phyloP scores from a whole-genome alignment of 2,888 invertebrate species.

The Scaptomyza flava region DNA sequence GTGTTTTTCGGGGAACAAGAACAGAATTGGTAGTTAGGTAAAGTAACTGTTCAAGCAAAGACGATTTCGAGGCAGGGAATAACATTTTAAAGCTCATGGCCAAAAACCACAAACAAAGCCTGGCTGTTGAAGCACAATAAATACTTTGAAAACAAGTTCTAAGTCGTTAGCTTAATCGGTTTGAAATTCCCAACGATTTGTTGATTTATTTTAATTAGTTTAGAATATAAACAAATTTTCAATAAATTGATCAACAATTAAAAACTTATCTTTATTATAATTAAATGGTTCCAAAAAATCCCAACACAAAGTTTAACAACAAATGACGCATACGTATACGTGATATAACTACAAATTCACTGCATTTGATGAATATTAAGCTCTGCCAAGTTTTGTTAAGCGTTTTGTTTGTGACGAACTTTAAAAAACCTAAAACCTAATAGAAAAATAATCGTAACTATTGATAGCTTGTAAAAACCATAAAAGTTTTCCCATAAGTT shows the following conservation, averaged over 20 bases:
- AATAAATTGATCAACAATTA: background rate
- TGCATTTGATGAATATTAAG: no score
- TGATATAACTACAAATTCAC: background rate
- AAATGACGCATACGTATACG: background rate
- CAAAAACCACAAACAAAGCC: background rate
- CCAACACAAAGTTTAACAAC: background rate
- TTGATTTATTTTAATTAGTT: background rate
- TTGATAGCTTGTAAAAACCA: no score
- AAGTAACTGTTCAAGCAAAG: slow-evolving; percentile 31
- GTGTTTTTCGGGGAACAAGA: slow-evolving; percentile 23
- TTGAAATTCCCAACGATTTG: background rate
- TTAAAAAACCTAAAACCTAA: no score
- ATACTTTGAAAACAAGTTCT: slow-evolving; percentile 5
- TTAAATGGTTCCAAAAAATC: background rate
- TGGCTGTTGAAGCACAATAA: background rate
- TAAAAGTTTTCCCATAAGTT: no score
- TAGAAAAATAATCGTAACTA: no score
- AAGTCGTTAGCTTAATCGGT: background rate
- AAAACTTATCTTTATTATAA: background rate
- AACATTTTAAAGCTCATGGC: slow-evolving; percentile 5
- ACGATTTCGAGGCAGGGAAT: no score
- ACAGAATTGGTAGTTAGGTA: slow-evolving; percentile 23
- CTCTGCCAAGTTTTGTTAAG: no score
- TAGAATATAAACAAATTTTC: background rate
- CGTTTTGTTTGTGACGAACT: no score